These are phyloP conservation scores for Indri indri DNA, from an alignment of 2,113 vertebrate genomes.

Conservation along the genomic window DNA sequence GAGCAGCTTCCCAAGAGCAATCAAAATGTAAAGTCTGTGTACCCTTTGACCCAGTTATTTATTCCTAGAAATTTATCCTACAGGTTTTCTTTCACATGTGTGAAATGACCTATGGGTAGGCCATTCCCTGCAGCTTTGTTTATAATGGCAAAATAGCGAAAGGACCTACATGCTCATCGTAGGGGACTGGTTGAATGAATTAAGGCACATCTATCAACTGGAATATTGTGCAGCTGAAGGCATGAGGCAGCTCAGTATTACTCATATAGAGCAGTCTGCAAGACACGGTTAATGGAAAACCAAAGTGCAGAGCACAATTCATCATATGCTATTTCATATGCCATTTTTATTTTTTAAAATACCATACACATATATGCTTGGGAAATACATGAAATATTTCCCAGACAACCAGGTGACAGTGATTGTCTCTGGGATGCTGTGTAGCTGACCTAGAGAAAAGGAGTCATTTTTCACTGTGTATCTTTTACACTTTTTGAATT, in stretches of 20 bases:
- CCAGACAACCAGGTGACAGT: background rate
- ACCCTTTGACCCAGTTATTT: background rate
- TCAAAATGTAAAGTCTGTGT: rapidly evolving
- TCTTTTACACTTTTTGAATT: background rate
- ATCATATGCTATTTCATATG: background rate
- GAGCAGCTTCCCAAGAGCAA: background rate
- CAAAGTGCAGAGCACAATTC: rapidly evolving
- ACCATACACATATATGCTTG: too few relatives aligned
- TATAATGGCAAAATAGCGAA: background rate
- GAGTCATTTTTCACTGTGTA: background rate
- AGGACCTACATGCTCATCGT: rapidly evolving
- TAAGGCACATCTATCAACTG: background rate
- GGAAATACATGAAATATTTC: background rate
- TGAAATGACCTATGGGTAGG: background rate
- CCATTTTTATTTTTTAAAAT: background rate
- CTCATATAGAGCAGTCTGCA: rapidly evolving
- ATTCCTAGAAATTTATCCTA: background rate
- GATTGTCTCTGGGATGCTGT: background rate
- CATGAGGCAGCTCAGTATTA: rapidly evolving
- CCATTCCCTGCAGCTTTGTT: rapidly evolving
- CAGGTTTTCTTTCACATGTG: background rate
- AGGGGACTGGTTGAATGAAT: too few relatives aligned
- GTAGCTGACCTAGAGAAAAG: too few relatives aligned
- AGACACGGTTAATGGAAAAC: background rate
- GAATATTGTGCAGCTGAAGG: background rate